A percentile compares a stretch with the other conserved stretches of the same genome.
These are phyloP conservation scores for Xenentodon cancila DNA, from an alignment of 2,797 vertebrate genomes.

Conservation along the genomic window DNA sequence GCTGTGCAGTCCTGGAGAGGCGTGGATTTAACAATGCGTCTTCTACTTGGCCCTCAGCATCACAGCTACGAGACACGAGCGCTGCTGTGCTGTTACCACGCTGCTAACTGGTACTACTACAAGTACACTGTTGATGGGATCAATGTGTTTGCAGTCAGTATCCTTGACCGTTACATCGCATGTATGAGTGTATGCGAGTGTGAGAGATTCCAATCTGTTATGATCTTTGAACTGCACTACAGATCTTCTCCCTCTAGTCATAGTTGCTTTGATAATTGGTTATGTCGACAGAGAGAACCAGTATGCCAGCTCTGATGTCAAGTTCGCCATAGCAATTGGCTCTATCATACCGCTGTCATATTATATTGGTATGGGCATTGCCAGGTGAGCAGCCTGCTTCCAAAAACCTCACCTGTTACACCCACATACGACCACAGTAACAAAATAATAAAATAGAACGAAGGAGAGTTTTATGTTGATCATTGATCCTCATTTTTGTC, in stretches of 20 bases:
- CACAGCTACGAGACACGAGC: slow-evolving; percentile 69
- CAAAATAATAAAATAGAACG: not conserved
- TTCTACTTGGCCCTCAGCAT: slow-evolving; percentile 53
- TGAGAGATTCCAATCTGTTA: slow-evolving; percentile 21
- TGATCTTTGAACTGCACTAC: slow-evolving; percentile 48
- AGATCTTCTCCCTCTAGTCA: slow-evolving; percentile 89
- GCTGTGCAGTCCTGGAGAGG: not conserved
- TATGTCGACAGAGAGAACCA: slow-evolving; percentile 84
- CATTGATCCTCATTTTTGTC: not conserved
- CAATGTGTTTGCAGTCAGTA: slow-evolving; percentile 88
- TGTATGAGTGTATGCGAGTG: slow-evolving; percentile 1
- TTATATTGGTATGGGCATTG: slow-evolving; percentile 93
- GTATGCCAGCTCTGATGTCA: slow-evolving; percentile 80
- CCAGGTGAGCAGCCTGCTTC: slow-evolving; percentile 80
- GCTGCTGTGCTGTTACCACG: slow-evolving; percentile 84
- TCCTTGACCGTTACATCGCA: slow-evolving; percentile 72
- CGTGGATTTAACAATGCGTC: not conserved
- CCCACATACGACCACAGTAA: too few relatives aligned
- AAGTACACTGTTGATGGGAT: slow-evolving; percentile 87
- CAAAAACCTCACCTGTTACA: too few relatives aligned
- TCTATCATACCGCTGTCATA: slow-evolving; percentile 91
- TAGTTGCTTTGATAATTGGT: slow-evolving; percentile 86
- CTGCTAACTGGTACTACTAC: slow-evolving; percentile 89
- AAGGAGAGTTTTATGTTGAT: not conserved
- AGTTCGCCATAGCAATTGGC: slow-evolving; percentile 85